A percentile compares a stretch with the other conserved stretches of the same genome.
Conservation (phyloP, 2,888 invertebrate genomes). For the Napeogenes sylphis region DNA sequence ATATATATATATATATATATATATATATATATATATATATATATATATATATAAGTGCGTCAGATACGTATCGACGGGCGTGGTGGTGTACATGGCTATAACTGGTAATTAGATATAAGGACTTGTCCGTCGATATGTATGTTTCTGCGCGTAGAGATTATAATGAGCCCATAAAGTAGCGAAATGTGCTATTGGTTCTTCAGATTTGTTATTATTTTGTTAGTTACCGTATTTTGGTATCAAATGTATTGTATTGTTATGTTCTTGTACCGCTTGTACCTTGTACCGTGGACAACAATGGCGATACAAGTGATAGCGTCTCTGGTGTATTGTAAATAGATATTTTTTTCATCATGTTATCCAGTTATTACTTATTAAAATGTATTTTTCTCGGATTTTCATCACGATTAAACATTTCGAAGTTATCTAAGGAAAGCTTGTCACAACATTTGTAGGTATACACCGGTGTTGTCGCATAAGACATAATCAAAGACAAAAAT, state of each 20-base stretch:
- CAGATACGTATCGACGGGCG: neutral
- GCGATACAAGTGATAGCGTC: no score
- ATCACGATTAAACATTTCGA: no score
- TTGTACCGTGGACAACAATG: neutral
- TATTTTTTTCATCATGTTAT: no score
- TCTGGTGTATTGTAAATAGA: no score
- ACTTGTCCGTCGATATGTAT: no score
- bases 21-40: conserved; percentile 24
- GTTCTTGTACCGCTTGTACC: conserved; percentile 10
- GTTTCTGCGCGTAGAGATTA: neutral
- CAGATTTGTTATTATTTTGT: conserved; percentile 32
- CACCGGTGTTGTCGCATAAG: neutral
- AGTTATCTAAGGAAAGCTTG: no score
- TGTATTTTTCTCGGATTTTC: no score
- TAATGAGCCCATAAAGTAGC: neutral
- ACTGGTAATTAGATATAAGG: no score
- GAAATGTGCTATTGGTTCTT: conserved; percentile 39
- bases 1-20: conserved; percentile 23
- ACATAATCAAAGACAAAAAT: conserved; percentile 2
- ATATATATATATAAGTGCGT: neutral
- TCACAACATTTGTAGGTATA: no score
- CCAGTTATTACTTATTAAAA: no score
- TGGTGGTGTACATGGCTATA: neutral
- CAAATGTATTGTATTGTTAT: conserved; percentile 3
- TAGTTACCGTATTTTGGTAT: conserved; percentile 21